phyloP scores from a whole-genome alignment of 2,113 vertebrate genomes.

The Apteryx mantelli region DNA sequence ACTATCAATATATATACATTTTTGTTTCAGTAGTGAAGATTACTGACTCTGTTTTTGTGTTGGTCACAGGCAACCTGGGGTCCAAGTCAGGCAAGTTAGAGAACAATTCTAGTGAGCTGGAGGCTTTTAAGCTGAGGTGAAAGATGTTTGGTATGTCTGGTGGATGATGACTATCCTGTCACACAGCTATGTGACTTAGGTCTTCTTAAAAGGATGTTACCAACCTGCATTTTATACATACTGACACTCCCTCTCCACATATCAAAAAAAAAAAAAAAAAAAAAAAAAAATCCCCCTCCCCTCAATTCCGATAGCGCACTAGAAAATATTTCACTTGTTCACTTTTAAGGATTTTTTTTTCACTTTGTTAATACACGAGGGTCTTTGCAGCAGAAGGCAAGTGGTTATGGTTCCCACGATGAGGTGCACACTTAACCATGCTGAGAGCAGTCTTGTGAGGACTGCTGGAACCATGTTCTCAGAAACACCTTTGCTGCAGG shows the following conservation, averaged over 20 bases:
- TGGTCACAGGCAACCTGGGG: not conserved
- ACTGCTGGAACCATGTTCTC: accelerated
- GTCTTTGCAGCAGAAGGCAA: not conserved
- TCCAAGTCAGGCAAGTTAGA: not conserved
- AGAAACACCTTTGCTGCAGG: not conserved
- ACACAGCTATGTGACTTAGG: not conserved
- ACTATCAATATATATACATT: not conserved
- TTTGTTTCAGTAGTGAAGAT: not conserved
- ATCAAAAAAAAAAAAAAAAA: not conserved
- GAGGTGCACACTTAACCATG: not conserved
- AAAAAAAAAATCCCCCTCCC: not conserved
- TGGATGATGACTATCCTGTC: not conserved
- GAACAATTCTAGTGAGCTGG: not conserved
- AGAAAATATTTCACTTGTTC: not conserved
- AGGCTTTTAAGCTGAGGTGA: not conserved
- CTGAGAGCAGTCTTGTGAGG: not conserved
- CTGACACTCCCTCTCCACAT: not conserved
- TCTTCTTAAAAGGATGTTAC: not conserved
- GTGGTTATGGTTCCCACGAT: not conserved
- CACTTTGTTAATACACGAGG: not conserved
- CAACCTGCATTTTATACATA: not conserved
- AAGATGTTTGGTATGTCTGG: not conserved
- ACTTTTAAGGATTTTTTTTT: not conserved
- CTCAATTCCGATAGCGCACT: not conserved
- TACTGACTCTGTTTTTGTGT: not conserved